Conservation (phyloP, 2,113 vertebrate genomes). For the Circaetus gallicus region DNA sequence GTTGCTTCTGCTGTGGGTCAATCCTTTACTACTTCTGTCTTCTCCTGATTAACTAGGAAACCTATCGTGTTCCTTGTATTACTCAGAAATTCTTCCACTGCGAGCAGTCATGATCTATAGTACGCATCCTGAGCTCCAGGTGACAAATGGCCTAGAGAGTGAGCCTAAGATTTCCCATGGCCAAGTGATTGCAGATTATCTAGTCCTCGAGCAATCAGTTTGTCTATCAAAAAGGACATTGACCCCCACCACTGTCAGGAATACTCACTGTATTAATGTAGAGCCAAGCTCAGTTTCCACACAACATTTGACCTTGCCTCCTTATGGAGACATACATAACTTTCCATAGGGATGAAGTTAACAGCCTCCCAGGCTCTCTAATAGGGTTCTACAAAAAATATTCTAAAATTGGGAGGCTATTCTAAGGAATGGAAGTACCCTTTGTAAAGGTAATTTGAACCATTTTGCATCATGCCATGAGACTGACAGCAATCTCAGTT, state of each 20-base stretch:
- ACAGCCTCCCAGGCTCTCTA: not conserved
- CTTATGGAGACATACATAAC: not conserved
- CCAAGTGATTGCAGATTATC: not conserved
- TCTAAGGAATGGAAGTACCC: not conserved
- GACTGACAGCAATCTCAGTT: not conserved
- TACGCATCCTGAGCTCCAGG: not conserved
- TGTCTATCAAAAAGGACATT: not conserved
- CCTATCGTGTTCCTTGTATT: not conserved
- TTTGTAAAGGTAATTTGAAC: not conserved
- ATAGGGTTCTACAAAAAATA: not conserved
- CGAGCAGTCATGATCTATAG: not conserved
- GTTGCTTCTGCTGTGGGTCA: not conserved
- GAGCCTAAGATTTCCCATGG: not conserved
- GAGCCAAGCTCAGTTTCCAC: not conserved
- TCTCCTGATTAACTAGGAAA: not conserved
- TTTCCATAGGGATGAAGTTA: not conserved
- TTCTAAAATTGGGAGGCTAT: not conserved
- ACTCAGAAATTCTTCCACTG: not conserved
- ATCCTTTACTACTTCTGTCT: not conserved
- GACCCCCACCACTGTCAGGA: not conserved
- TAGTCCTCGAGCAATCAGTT: not conserved
- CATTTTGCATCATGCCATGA: not conserved
- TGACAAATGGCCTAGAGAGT: not conserved
- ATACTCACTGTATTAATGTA: not conserved
- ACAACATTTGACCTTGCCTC: not conserved